Conservation (phyloP, 2,888 invertebrate genomes). For the Melanostoma scalare region DNA sequence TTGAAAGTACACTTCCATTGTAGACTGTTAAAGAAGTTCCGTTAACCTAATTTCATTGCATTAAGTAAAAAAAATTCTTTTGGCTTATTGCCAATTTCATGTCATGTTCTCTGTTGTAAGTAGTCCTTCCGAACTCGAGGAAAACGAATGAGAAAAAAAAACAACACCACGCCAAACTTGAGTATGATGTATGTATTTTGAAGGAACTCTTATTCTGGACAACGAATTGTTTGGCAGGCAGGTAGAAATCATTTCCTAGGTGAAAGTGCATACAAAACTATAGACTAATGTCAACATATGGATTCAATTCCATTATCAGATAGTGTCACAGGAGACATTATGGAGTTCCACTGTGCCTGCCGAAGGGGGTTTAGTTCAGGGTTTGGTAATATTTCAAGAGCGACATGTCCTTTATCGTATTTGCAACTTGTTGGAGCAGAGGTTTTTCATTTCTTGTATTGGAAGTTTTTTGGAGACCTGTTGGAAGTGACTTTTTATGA, state of each 20-base stretch:
- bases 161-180: conserved; percentile 8
- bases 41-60: conserved; percentile 60
- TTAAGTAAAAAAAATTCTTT: conserved; percentile 19
- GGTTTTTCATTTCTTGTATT: conserved; percentile 1
- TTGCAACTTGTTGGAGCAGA: conserved; percentile 10
- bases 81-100: conserved; percentile 62
- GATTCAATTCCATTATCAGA: conserved; percentile 47
- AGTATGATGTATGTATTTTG: neutral
- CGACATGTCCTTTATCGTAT: conserved; percentile 19
- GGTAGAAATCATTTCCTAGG: neutral
- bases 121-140: conserved; percentile 10
- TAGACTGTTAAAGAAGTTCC: conserved; percentile 55
- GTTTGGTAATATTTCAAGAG: conserved; percentile 18
- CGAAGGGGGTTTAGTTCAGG: conserved; percentile 7
- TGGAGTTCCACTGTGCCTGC: conserved; percentile 8
- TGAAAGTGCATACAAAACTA: neutral
- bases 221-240: neutral
- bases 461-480: neutral
- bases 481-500: too few relatives aligned
- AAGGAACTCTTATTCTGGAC: neutral
- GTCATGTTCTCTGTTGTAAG: conserved; percentile 59
- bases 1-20: conserved; percentile 31
- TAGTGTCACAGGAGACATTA: conserved; percentile 18
- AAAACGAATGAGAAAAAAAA: conserved; percentile 4
- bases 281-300: conserved; percentile 11